Evolutionary conservation across 2,113 vertebrate species (phyloP).

Genomic region (Hipposideros armiger): DNA sequence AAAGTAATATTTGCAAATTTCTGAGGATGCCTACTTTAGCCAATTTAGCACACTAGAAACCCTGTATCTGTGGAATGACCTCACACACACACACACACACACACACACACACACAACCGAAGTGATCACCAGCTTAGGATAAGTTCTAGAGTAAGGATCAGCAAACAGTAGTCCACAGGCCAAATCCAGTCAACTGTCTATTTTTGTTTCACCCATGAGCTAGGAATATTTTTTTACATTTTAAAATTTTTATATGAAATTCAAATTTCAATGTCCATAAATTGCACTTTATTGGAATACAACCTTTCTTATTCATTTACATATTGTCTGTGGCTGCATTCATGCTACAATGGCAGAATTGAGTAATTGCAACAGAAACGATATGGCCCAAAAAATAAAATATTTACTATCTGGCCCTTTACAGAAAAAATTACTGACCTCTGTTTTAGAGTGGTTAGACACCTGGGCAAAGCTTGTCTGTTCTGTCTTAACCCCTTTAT

Average conservation of each 20-base stretch:
- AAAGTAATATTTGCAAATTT: neutral
- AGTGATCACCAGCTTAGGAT: neutral
- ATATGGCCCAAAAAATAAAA: neutral
- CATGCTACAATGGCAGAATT: neutral
- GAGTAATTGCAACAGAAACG: neutral
- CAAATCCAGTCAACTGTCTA: neutral
- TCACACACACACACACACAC: too few relatives aligned
- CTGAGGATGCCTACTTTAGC: neutral
- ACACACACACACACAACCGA: too few relatives aligned
- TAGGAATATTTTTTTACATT: neutral
- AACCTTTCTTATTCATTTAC: neutral
- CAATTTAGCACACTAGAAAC: too few relatives aligned
- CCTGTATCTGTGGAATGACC: too few relatives aligned
- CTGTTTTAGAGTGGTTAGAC: neutral
- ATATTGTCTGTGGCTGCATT: neutral
- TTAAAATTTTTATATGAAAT: conserved; percentile 17
- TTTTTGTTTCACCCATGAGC: neutral
- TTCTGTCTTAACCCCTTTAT: neutral
- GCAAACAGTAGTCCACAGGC: neutral
- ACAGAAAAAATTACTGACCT: neutral
- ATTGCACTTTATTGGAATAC: neutral
- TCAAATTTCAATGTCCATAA: neutral
- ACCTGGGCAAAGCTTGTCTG: neutral
- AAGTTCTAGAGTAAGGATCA: neutral
- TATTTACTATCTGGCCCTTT: neutral